Conservation (phyloP, 2,113 vertebrate genomes). For the Glaucomys volans region DNA sequence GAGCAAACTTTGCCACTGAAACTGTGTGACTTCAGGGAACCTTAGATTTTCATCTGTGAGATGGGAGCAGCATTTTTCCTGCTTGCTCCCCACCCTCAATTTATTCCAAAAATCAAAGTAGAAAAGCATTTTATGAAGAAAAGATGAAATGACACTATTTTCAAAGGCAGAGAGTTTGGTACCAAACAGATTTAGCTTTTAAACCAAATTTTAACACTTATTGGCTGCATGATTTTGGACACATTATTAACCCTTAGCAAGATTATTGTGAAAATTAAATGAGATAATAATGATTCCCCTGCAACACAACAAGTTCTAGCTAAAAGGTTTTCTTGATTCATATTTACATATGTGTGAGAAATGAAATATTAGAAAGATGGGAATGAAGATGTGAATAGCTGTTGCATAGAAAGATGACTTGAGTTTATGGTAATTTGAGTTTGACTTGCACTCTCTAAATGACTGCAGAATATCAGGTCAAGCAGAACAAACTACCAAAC, state of each 20-base stretch:
- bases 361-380: background rate
- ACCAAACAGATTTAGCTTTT: background rate
- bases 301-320: background rate
- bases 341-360: background rate
- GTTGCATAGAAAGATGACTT: background rate
- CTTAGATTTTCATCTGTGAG: background rate
- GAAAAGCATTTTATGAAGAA: background rate
- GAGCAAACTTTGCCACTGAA: background rate
- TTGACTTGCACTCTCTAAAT: background rate
- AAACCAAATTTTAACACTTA: background rate
- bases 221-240: background rate
- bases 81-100: background rate
- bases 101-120: background rate
- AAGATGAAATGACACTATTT: background rate
- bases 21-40: background rate
- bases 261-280: background rate
- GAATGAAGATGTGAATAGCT: background rate
- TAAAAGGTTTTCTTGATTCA: background rate
- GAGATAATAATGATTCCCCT: background rate
- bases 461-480: background rate
- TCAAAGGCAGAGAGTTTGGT: background rate
- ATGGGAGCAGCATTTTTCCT: background rate
- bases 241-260: background rate
- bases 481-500: background rate
- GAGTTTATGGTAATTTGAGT: background rate